Conservation (phyloP, 2,797 vertebrate genomes). For the Bryconaethiops microstoma region DNA sequence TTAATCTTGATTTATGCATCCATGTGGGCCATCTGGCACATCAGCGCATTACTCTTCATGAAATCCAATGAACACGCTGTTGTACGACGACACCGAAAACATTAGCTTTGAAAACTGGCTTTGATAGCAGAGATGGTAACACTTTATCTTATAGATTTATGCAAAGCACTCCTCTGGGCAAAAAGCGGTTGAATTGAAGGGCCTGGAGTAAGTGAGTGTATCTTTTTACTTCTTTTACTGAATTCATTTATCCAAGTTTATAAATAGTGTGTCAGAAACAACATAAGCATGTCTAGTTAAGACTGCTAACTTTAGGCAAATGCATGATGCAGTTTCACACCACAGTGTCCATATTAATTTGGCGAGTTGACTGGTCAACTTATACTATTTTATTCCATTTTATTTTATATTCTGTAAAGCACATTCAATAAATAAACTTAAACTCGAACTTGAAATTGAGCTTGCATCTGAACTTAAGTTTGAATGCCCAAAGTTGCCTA, state of each 20-base stretch:
- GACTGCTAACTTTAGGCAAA: too few species aligned
- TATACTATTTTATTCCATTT: too few species aligned
- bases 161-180: constrained; percentile 9
- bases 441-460: too few species aligned
- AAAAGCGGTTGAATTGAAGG: constrained; percentile 49
- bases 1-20: constrained; percentile 66
- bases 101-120: constrained; percentile 8
- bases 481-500: too few species aligned
- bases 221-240: background rate
- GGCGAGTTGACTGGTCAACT: too few species aligned
- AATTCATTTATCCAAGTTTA: background rate
- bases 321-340: too few species aligned
- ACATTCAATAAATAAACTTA: too few species aligned
- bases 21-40: constrained; percentile 52
- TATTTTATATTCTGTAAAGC: too few species aligned
- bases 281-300: background rate
- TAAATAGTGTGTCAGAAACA: background rate
- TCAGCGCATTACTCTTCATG: constrained; percentile 50
- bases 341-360: too few species aligned
- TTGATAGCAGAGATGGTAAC: constrained; percentile 33
- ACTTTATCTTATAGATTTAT: constrained; percentile 56
- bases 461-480: too few species aligned
- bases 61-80: constrained; percentile 57
- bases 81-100: constrained; percentile 50
- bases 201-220: constrained; percentile 5